phyloP scores from a whole-genome alignment of 2,888 invertebrate genomes.

The Mayetiola destructor region DNA sequence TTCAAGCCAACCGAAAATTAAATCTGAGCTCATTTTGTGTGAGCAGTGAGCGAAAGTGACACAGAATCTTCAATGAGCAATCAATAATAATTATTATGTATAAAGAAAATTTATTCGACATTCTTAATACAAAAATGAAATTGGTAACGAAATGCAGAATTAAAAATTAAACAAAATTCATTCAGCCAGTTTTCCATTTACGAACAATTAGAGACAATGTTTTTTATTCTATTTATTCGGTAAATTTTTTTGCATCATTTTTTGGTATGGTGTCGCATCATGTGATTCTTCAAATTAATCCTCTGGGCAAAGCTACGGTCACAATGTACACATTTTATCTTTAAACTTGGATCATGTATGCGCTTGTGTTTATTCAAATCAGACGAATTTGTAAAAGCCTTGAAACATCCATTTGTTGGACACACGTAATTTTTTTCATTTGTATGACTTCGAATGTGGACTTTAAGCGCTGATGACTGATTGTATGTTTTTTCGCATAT shows the following conservation, averaged over 20 bases:
- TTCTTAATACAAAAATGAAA: too few relatives aligned
- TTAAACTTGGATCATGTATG: slow-evolving; percentile 20
- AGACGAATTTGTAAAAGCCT: slow-evolving; percentile 21
- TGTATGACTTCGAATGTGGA: slow-evolving; percentile 23
- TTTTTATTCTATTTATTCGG: too few relatives aligned
- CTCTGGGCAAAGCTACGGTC: slow-evolving; percentile 21
- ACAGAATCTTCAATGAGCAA: too few relatives aligned
- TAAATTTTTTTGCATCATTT: not conserved
- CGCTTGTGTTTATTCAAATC: slow-evolving; percentile 22
- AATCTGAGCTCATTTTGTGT: too few relatives aligned
- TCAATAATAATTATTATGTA: too few relatives aligned
- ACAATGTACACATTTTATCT: slow-evolving; percentile 20
- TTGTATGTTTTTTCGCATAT: slow-evolving; percentile 21
- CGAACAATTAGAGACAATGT: too few relatives aligned
- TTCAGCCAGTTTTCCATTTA: too few relatives aligned
- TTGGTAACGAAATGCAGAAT: too few relatives aligned
- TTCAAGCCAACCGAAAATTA: too few relatives aligned
- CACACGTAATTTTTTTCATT: slow-evolving; percentile 23
- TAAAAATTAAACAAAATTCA: too few relatives aligned
- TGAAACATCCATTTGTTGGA: not conserved
- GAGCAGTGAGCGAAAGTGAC: too few relatives aligned
- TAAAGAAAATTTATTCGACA: too few relatives aligned
- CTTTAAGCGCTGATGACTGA: slow-evolving; percentile 22
- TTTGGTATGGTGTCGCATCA: not conserved
- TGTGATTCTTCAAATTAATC: slow-evolving; percentile 6